Percentiles rank a stretch among this genome's conserved stretches.
Evolutionary conservation across 2,888 invertebrate species (phyloP).

Genomic region (Cryptocephalus primarius): DNA sequence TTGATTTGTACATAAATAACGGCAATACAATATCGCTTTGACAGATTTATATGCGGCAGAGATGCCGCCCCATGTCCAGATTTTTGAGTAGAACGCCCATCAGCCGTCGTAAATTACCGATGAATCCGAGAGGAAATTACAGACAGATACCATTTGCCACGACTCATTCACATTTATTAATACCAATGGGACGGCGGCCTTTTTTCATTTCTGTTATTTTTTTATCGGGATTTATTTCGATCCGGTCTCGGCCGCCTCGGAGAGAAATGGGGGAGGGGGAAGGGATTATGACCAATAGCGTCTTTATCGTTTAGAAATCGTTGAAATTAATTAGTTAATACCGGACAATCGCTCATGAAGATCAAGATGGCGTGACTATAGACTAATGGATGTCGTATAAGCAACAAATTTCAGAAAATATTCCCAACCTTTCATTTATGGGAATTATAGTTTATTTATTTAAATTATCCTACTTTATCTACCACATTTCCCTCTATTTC

Average conservation of each 20-base stretch:
- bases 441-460: no score
- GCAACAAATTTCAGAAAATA: no score
- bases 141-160: constrained; percentile 25
- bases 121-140: constrained; percentile 24
- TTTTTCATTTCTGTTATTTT: background rate
- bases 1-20: constrained; percentile 40
- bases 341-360: no score
- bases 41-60: constrained; percentile 37
- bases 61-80: constrained; percentile 35
- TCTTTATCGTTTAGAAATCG: no score
- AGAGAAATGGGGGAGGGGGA: background rate
- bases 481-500: no score
- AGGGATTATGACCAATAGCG: background rate
- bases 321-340: no score
- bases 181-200: constrained; percentile 12
- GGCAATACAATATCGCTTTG: constrained; percentile 37
- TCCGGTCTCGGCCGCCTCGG: no score
- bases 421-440: no score
- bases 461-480: no score
- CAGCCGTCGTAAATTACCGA: constrained; percentile 31
- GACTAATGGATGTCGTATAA: no score
- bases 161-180: constrained; percentile 19
- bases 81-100: constrained; percentile 34
- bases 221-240: no score
- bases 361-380: no score